phyloP scores from a whole-genome alignment of 2,797 vertebrate genomes.

The Perodicticus potto region DNA sequence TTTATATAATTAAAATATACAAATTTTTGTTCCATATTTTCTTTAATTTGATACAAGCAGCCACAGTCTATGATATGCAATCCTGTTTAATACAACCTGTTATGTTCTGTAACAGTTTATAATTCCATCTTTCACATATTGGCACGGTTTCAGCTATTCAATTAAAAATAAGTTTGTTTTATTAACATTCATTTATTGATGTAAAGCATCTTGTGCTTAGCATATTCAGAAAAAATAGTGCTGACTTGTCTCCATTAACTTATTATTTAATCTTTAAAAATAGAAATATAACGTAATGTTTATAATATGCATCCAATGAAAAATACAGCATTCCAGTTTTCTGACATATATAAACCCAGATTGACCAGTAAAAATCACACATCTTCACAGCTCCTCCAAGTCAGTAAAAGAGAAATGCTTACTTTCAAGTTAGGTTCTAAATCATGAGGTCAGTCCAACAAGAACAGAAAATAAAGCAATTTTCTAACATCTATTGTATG shows the following conservation, averaged over 20 bases:
- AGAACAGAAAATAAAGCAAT: slow-evolving; percentile 19
- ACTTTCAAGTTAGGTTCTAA: neutral
- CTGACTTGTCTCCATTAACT: slow-evolving; percentile 53
- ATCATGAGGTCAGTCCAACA: neutral
- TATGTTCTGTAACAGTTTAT: slow-evolving; percentile 45
- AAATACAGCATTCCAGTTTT: slow-evolving; percentile 66
- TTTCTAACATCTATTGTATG: neutral
- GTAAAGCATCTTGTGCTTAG: slow-evolving; percentile 55
- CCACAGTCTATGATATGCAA: neutral
- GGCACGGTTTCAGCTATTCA: slow-evolving; percentile 51
- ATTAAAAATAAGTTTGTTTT: slow-evolving; percentile 79
- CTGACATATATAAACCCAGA: neutral
- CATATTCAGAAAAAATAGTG: slow-evolving; percentile 65
- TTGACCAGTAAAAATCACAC: neutral
- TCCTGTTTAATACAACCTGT: neutral
- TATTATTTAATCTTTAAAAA: slow-evolving; percentile 58
- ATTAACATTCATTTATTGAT: slow-evolving; percentile 64
- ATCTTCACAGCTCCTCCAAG: slow-evolving; percentile 2
- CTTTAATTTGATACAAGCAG: slow-evolving; percentile 3
- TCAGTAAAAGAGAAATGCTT: neutral
- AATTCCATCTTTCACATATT: slow-evolving; percentile 38
- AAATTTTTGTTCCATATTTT: neutral
- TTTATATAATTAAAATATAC: slow-evolving; percentile 1
- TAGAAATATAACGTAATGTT: slow-evolving; percentile 51
- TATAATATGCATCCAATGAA: neutral